A percentile compares a stretch with the other conserved stretches of the same genome.
These are phyloP conservation scores for Trachelus tabidus DNA, from an alignment of 2,888 invertebrate genomes.

Conservation along the genomic window DNA sequence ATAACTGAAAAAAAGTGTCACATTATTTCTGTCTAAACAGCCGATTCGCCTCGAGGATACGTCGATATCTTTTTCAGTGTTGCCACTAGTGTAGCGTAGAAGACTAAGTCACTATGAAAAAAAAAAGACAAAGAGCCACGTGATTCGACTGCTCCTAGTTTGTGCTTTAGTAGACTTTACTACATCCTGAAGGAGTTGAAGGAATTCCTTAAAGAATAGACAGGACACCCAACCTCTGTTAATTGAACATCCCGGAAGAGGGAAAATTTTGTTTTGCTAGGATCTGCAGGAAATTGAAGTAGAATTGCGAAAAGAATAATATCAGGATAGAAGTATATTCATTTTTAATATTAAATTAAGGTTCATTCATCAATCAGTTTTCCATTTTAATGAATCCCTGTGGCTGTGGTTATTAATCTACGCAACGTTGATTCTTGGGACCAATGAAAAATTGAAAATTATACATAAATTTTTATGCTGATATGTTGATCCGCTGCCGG, in stretches of 20 bases:
- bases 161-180: background rate
- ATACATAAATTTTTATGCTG: conserved; percentile 6
- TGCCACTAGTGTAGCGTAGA: background rate
- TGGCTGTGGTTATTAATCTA: background rate
- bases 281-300: background rate
- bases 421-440: background rate
- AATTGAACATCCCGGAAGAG: background rate
- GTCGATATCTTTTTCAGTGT: background rate
- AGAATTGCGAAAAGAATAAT: background rate
- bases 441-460: background rate
- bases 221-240: background rate
- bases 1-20: background rate
- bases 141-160: background rate
- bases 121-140: background rate
- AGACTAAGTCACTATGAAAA: background rate
- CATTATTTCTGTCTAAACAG: background rate
- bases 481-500: conserved; percentile 23
- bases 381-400: background rate
- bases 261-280: background rate
- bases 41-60: background rate
- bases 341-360: no score
- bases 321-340: background rate
- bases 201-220: background rate
- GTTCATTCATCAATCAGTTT: conserved; percentile 4
- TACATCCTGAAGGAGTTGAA: background rate